A percentile compares a stretch with the other conserved stretches of the same genome.
These are phyloP conservation scores for Hystrix brachyura DNA, from an alignment of 2,113 vertebrate species.

Conservation along the genomic window DNA sequence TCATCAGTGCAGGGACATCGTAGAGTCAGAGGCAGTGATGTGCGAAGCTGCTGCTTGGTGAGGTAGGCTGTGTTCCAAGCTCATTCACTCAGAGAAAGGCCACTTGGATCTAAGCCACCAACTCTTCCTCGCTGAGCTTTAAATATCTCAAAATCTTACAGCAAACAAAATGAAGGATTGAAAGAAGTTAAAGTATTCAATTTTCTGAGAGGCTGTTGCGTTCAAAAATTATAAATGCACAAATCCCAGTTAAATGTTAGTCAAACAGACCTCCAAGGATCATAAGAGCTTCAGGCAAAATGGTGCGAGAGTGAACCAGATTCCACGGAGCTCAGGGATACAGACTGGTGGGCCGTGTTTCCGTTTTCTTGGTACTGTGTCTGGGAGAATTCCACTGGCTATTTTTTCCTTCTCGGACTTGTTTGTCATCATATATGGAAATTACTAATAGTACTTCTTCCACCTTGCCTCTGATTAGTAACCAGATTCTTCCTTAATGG, in stretches of 20 bases:
- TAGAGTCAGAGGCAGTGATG: not conserved
- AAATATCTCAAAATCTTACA: not conserved
- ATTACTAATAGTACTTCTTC: not conserved
- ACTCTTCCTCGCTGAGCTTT: not conserved
- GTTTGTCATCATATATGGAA: not conserved
- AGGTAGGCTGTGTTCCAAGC: not conserved
- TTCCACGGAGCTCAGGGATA: not conserved
- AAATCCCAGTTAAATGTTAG: not conserved
- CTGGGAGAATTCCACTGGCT: not conserved
- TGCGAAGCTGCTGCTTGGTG: not conserved
- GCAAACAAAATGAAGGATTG: not conserved
- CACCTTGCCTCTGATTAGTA: not conserved
- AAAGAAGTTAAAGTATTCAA: not conserved
- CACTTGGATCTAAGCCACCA: not conserved
- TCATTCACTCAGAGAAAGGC: not conserved
- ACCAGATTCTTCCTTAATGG: not conserved
- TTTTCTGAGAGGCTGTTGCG: slow-evolving; percentile 12
- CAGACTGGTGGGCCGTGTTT: not conserved
- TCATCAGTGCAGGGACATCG: not conserved
- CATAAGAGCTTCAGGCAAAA: not conserved
- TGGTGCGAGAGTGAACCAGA: not conserved
- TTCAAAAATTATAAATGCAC: not conserved
- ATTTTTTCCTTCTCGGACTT: not conserved
- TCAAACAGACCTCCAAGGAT: not conserved
- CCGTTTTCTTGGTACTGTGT: not conserved